A percentile compares a stretch with the other conserved stretches of the same genome.
Evolutionary conservation across 2,113 vertebrate genomes (phyloP).

Genomic region (Chrysemys picta): DNA sequence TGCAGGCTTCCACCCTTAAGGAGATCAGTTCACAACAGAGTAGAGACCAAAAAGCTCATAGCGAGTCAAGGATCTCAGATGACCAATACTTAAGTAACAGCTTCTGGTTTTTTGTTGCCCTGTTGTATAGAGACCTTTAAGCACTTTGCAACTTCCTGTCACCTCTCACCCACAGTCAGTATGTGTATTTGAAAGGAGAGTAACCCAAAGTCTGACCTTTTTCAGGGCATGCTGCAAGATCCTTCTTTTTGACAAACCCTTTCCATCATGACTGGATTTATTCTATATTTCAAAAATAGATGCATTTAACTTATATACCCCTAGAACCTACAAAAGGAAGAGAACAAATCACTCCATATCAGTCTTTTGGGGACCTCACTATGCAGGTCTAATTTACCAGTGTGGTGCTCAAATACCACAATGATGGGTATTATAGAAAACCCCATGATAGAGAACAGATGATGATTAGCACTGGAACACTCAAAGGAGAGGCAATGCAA

Average conservation of each 20-base stretch:
- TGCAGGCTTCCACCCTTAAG: not conserved
- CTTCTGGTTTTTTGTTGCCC: not conserved
- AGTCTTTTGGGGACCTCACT: not conserved
- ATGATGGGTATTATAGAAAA: not conserved
- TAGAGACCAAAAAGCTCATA: rapidly evolving
- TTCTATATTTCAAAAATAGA: not conserved
- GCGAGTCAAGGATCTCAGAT: not conserved
- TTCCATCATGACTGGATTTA: not conserved
- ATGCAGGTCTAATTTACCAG: not conserved
- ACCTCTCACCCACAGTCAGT: not conserved
- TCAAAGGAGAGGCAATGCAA: not conserved
- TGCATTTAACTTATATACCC: not conserved
- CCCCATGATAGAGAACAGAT: not conserved
- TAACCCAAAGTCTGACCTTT: not conserved
- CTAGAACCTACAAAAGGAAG: not conserved
- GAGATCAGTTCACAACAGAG: rapidly evolving
- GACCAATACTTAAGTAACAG: rapidly evolving
- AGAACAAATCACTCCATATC: not conserved
- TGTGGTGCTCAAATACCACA: not conserved
- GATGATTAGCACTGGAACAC: not conserved
- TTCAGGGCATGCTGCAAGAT: not conserved
- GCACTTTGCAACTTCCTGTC: not conserved
- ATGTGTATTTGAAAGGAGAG: not conserved
- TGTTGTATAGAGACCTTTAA: not conserved
- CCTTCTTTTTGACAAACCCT: not conserved